phyloP scores from a whole-genome alignment of 2,888 invertebrate genomes.

The Pollenia angustigena region DNA sequence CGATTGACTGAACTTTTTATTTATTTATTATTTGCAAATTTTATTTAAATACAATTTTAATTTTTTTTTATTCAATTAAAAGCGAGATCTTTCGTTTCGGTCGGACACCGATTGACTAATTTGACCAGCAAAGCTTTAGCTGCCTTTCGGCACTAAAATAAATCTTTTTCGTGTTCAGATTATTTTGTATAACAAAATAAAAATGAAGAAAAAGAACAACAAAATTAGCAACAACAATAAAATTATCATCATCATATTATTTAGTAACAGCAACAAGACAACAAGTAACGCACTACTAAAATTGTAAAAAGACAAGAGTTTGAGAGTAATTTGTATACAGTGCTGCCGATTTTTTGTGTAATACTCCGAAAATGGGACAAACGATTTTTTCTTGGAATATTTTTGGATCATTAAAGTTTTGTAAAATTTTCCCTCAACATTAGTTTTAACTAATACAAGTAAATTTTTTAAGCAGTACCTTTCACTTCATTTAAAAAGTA shows the following conservation, averaged over 20 bases:
- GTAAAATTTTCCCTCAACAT: no score
- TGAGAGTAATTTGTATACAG: no score
- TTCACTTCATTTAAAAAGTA: no score
- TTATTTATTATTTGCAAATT: constrained; percentile 62
- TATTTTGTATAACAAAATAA: constrained; percentile 43
- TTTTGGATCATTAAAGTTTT: no score
- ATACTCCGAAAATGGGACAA: no score
- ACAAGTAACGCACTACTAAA: constrained; percentile 26
- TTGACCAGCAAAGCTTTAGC: constrained; percentile 77
- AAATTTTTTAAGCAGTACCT: no score
- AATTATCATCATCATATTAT: constrained; percentile 39
- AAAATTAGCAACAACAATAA: constrained; percentile 9
- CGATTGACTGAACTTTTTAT: constrained; percentile 16
- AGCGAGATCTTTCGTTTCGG: constrained; percentile 84
- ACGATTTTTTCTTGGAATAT: no score
- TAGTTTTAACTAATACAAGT: no score
- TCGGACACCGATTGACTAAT: constrained; percentile 85
- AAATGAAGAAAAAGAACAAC: constrained; percentile 30
- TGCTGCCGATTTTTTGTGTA: no score
- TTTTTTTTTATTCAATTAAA: constrained; percentile 65
- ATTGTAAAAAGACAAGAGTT: background rate
- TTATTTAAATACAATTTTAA: constrained; percentile 44
- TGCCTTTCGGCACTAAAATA: constrained; percentile 60
- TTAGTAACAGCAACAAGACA: constrained; percentile 40
- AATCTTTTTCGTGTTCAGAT: constrained; percentile 16